Percentiles rank a stretch among this genome's conserved stretches.
These are phyloP conservation scores for Elephas maximus DNA, from an alignment of 2,113 vertebrate genomes.

Conservation along the genomic window DNA sequence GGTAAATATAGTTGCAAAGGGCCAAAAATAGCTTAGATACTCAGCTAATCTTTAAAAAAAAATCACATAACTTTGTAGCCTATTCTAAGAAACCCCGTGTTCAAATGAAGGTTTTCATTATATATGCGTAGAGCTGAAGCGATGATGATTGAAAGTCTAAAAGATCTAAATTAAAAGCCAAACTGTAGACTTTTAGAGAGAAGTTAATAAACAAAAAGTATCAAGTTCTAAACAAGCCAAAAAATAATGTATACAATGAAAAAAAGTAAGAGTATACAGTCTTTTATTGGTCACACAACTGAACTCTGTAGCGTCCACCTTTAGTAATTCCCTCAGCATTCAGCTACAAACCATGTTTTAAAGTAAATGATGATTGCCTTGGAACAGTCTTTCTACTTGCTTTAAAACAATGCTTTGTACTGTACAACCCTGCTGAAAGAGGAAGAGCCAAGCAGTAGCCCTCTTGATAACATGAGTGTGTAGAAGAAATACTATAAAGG, in stretches of 20 bases:
- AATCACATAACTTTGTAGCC: background rate
- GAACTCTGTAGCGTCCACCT: background rate
- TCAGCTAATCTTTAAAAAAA: background rate
- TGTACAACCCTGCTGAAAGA: background rate
- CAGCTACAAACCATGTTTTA: background rate
- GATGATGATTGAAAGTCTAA: background rate
- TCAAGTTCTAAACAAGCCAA: background rate
- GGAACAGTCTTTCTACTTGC: background rate
- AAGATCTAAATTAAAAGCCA: background rate
- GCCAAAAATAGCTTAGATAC: background rate
- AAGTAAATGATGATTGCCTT: background rate
- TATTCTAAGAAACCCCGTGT: background rate
- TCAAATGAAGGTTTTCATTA: background rate
- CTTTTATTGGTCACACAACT: background rate
- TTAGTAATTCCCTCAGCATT: background rate
- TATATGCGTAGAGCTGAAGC: background rate
- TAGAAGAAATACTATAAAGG: too few species aligned
- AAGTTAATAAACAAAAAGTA: background rate
- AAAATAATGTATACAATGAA: background rate
- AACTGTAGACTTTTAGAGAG: background rate
- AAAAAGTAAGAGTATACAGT: fast-evolving
- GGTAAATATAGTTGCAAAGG: background rate
- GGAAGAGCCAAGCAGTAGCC: background rate
- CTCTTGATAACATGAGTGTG: too few species aligned
- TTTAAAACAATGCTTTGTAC: background rate